A percentile compares a stretch with the other conserved stretches of the same genome.
Conservation (phyloP, 2,113 vertebrate genomes). For the Elachura formosa region DNA sequence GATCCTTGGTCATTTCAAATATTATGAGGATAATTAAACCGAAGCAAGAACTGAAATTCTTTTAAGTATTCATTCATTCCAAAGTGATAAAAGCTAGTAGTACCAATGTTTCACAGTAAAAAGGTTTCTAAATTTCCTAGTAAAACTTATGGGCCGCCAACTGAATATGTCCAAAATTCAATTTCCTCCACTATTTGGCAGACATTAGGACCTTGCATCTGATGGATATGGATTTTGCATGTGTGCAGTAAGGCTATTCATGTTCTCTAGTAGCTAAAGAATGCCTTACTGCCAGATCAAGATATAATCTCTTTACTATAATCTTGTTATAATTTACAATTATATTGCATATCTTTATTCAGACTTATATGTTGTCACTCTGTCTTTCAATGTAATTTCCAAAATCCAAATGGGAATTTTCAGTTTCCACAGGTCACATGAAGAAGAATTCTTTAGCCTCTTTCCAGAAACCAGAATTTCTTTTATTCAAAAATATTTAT, state of each 20-base stretch:
- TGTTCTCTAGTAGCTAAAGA: neutral
- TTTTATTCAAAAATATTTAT: neutral
- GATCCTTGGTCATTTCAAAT: conserved; percentile 17
- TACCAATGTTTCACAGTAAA: neutral
- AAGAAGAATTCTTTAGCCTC: neutral
- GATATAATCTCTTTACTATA: neutral
- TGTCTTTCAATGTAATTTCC: neutral
- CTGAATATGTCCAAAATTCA: neutral
- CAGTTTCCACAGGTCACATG: neutral
- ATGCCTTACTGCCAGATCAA: neutral
- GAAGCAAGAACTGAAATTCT: neutral
- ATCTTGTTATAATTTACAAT: neutral
- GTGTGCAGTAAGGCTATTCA: neutral
- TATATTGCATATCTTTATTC: neutral
- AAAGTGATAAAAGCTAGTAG: neutral
- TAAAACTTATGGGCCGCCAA: neutral
- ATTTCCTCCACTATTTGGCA: neutral
- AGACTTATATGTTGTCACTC: neutral
- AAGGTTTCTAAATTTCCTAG: neutral
- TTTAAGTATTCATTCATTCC: neutral
- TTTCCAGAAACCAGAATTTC: neutral
- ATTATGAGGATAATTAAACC: conserved; percentile 30
- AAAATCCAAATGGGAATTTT: neutral
- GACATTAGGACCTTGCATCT: neutral
- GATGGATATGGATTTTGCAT: neutral